Conservation (phyloP, 2,888 invertebrate genomes). For the Dioctria linearis region DNA sequence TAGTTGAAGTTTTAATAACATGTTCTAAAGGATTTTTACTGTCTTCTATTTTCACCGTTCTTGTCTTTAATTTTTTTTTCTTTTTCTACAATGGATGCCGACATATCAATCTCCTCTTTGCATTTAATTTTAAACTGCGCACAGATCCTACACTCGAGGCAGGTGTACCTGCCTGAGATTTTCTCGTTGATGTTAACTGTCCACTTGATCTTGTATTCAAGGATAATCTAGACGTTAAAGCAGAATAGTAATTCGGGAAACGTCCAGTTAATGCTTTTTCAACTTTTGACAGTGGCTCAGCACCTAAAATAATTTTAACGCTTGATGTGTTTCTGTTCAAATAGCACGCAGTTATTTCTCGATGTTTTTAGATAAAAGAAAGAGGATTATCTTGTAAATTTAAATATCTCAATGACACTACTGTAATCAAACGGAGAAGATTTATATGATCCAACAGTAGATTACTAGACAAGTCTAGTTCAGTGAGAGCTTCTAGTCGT, state of each 20-base stretch:
- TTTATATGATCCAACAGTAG: conserved; percentile 76
- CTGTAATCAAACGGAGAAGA: conserved; percentile 73
- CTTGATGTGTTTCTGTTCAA: conserved; percentile 74
- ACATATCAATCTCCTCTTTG: too few species aligned
- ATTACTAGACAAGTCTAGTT: conserved; percentile 78
- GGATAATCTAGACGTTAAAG: conserved; percentile 51
- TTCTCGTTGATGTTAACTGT: conserved; percentile 53
- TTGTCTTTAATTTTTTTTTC: conserved; percentile 69
- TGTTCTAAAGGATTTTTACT: conserved; percentile 35
- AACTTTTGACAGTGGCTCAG: conserved; percentile 71
- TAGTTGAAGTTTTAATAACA: neutral
- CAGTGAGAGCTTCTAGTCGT: too few species aligned
- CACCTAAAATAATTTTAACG: conserved; percentile 75
- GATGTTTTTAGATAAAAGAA: conserved; percentile 76
- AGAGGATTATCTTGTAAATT: conserved; percentile 77
- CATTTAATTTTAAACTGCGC: conserved; percentile 59
- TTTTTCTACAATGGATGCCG: conserved; percentile 51
- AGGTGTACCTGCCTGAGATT: conserved; percentile 62
- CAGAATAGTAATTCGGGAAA: conserved; percentile 64
- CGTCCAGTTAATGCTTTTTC: conserved; percentile 73
- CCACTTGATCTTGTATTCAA: conserved; percentile 50
- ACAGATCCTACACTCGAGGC: conserved; percentile 67
- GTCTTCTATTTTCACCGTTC: conserved; percentile 70
- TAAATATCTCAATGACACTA: conserved; percentile 73
- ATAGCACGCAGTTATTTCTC: conserved; percentile 73